phyloP scores from a whole-genome alignment of 2,797 vertebrate species.

The Tauraco hartlaubi region DNA sequence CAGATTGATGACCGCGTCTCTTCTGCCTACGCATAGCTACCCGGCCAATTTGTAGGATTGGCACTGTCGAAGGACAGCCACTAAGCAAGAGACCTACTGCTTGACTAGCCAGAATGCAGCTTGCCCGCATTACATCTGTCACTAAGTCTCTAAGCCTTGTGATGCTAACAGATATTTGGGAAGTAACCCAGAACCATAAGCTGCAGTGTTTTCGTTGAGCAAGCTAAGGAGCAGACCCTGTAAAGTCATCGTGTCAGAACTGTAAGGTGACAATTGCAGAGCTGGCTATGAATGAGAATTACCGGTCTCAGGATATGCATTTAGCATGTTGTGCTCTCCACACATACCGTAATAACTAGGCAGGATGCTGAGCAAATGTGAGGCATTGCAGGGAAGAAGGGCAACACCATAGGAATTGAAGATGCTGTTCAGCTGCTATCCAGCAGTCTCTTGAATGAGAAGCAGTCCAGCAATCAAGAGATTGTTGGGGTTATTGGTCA shows the following conservation, averaged over 20 bases:
- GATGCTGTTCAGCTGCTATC: background rate
- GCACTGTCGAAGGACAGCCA: background rate
- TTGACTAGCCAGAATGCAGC: background rate
- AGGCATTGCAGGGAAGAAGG: background rate
- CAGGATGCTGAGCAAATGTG: background rate
- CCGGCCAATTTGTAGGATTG: background rate
- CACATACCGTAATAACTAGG: background rate
- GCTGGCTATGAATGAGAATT: background rate
- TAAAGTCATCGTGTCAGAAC: background rate
- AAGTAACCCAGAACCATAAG: background rate
- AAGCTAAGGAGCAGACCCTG: background rate
- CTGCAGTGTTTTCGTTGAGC: background rate
- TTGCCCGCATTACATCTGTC: fast-evolving
- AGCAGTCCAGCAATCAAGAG: background rate
- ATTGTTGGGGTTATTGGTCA: background rate
- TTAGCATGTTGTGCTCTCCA: background rate
- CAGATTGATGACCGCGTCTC: background rate
- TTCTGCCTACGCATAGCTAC: background rate
- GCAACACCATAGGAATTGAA: background rate
- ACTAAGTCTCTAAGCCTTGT: background rate
- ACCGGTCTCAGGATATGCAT: background rate
- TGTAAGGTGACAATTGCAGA: background rate
- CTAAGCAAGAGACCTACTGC: background rate
- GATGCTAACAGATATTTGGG: background rate
- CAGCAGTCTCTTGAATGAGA: background rate